Evolutionary conservation across 2,797 vertebrate species (phyloP).

Genomic region (Phaenicophaeus curvirostris): DNA sequence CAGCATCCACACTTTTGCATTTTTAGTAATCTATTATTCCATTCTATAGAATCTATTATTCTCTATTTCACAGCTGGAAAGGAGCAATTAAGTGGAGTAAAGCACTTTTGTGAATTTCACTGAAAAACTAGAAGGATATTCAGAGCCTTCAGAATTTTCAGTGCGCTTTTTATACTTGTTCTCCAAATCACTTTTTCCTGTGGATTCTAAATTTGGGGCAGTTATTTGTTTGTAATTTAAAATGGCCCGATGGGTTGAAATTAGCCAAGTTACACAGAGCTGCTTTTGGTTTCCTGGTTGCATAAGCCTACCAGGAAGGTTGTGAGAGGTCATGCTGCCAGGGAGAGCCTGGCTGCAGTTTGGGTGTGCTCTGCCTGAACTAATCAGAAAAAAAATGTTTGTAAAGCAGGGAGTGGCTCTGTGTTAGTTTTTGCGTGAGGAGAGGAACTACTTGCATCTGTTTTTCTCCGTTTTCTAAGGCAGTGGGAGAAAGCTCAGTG

Average conservation of each 20-base stretch:
- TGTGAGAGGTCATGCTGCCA: conserved; percentile 24
- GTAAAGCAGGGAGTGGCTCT: conserved; percentile 52
- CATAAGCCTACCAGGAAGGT: conserved; percentile 55
- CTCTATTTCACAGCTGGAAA: neutral
- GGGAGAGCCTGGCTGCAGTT: conserved; percentile 33
- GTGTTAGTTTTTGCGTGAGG: conserved; percentile 25
- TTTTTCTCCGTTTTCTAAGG: conserved; percentile 11
- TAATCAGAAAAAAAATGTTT: conserved; percentile 58
- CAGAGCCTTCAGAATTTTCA: neutral
- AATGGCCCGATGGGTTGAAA: neutral
- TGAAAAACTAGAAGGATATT: neutral
- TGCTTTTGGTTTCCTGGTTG: conserved; percentile 45
- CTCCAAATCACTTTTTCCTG: neutral
- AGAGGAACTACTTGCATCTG: conserved; percentile 19
- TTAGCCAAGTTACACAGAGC: conserved; percentile 27
- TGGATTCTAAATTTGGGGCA: neutral
- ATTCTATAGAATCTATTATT: neutral
- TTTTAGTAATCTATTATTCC: too few relatives aligned
- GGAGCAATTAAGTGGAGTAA: neutral
- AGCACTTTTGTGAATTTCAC: neutral
- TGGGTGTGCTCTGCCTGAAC: conserved; percentile 56
- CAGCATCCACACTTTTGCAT: neutral
- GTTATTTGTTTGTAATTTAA: conserved; percentile 19
- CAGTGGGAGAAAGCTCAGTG: neutral
- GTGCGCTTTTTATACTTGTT: neutral